These are phyloP conservation scores for Macrotus californicus DNA, from an alignment of 2,113 vertebrate species.

Conservation along the genomic window DNA sequence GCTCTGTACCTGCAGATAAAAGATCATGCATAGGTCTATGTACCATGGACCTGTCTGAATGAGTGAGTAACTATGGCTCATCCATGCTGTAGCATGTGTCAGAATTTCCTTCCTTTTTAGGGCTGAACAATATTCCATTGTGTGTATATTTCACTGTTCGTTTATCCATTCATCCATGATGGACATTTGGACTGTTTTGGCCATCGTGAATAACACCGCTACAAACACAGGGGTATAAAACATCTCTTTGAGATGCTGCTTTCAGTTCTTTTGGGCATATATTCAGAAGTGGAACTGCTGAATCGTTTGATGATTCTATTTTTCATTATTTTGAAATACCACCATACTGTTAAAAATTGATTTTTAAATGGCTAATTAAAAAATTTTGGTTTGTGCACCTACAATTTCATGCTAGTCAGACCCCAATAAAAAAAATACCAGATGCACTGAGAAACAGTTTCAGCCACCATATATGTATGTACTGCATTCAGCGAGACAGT, in stretches of 20 bases:
- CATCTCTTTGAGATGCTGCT: neutral
- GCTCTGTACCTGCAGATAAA: neutral
- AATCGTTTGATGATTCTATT: neutral
- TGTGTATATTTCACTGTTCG: neutral
- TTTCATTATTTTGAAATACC: neutral
- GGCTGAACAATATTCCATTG: neutral
- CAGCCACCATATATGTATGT: neutral
- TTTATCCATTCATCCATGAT: neutral
- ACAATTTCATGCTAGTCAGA: neutral
- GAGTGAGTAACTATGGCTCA: neutral
- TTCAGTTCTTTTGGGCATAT: neutral
- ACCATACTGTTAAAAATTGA: neutral
- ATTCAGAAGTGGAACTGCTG: neutral
- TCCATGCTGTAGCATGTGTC: neutral
- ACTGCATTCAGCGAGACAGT: neutral
- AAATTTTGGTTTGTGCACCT: neutral
- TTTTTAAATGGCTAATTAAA: neutral
- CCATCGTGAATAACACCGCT: neutral
- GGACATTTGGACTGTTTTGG: neutral
- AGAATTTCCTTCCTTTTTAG: neutral
- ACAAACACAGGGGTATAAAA: neutral
- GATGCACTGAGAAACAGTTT: neutral
- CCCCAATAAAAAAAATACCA: neutral
- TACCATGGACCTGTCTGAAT: neutral
- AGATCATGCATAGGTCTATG: neutral